Base-by-base conservation (phyloP, 2,888 invertebrate species). In the Apotomis capreana region DNA sequence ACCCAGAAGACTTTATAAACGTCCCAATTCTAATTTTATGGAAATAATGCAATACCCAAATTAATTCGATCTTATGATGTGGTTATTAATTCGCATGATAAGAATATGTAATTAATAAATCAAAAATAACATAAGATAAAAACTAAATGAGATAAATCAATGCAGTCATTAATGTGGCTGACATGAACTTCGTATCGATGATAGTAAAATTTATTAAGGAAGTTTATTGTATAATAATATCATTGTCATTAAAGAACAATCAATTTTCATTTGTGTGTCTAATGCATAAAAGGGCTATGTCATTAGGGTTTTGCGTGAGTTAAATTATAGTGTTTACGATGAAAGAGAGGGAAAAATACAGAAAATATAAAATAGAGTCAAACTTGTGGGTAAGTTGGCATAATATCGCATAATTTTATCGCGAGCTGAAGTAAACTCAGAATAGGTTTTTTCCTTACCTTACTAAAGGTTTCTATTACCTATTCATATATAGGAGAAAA, bases 161-260 rank as follows among this genome's bases (percentile, higher is more conserved):
- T 49, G 10, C 37, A 57, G 26, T 55, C 49, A 61, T 61, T 51
- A 57, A 61, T 12, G 13, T 40, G 3, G 37, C 59, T 44, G 10
- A 9, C 49, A 49, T 2, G 49, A 9, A 49, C 49, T 49, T 49
- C 49, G 10, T 49, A 8, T 49, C 49, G 10, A 9, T 10, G 49
- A 49, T 49, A 49, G 10, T 49, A n/a, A 57, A 55, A 55, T 57
- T 26, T 36, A 67, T 59, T 54, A 65, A 49, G 57, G 26, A 58
- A 63, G 5, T 40, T 40, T 46, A 2, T 15, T 49, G 2, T 26
- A 26, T 26, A 26, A n/a, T 44, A 54, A 36, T 61, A 60, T 52
- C 52, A 37, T 12, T 40, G 40, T 70, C 61, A 61, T 70, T 70
- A 70, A 70, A 70, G 26, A 51, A 44, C 67, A 55, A 67, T 70